Base-by-base conservation (phyloP, 2,113 vertebrate species). In the Tauraco erythrolophus region DNA sequence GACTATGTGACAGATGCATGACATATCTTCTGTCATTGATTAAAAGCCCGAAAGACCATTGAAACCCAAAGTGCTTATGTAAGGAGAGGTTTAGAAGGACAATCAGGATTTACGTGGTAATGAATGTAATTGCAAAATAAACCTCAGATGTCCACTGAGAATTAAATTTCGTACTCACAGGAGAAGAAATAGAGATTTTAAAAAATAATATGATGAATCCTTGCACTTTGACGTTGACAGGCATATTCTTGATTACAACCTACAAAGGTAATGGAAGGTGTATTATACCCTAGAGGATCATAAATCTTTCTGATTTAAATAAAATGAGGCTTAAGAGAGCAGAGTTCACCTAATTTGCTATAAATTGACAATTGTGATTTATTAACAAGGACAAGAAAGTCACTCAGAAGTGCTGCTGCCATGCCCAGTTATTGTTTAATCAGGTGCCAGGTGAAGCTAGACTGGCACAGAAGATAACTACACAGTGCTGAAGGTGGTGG, bases 341-440 rank as follows among this genome's bases (percentile, higher is more conserved):
- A 89, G 92, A 96, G 89, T 92, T 86, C 58, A 1, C 70, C 95
- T 97, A 95, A 97, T 97, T 95, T 96, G 72, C 92, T 77, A 76
- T 89, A 68, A 94, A 75, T 79, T 95, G 88, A 96, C 94, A 94
- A 94, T 88, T 51, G 85, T 92, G 91, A 96, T 97, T 97, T 95
- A 97, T 98, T 97, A 97, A 97, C 95, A 97, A 97, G 94, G 94
- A 95, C 92, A 81, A 66, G 51, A 51, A 94, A 97, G 96, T 95
- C 96, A 94, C 95, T 95, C 89, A 97, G 95, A 97, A 96, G 75
- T 93, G 79, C 88, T 93, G 56, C 86, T 93, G 96, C 89, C 77
- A 22, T 92, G 82, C 85, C 91, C 61, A 92, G 7, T 97, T 92
- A 85, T 84, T 92, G 74, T 88, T 92, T 96, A 66, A 79, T 94